Evolutionary conservation across 2,113 vertebrate species (phyloP).

Genomic region (Marmota flaviventris): DNA sequence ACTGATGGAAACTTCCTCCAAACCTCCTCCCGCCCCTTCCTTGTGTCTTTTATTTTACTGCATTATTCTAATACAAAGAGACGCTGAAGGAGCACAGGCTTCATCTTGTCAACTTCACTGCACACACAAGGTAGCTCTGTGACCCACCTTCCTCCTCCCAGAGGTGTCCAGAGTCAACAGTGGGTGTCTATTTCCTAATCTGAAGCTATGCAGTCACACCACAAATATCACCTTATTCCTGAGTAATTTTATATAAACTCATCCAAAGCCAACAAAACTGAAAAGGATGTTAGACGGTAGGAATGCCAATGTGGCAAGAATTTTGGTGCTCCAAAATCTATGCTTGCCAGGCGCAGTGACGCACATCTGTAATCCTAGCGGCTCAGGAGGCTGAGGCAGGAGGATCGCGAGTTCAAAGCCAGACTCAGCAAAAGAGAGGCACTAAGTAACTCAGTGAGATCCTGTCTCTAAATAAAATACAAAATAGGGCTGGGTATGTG

Average conservation of each 20-base stretch:
- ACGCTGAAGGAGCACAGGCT: background rate
- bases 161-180: background rate
- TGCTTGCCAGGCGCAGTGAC: too few species aligned
- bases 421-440: too few species aligned
- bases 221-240: background rate
- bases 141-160: background rate
- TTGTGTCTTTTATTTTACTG: background rate
- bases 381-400: too few species aligned
- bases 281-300: background rate
- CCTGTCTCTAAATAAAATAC: too few species aligned
- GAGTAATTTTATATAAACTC: background rate
- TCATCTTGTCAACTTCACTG: background rate
- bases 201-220: background rate
- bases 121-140: background rate
- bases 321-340: background rate
- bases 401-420: too few species aligned
- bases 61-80: constrained; percentile 8
- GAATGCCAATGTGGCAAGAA: background rate
- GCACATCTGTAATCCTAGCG: too few species aligned
- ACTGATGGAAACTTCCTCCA: background rate
- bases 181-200: background rate
- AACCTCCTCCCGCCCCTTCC: background rate
- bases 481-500: too few species aligned
- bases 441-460: too few species aligned
- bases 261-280: background rate